Evolutionary conservation across 2,888 invertebrate genomes (phyloP), one percentile per base, ranked within the genome.

Genomic region (Drosophila phalerata): DNA sequence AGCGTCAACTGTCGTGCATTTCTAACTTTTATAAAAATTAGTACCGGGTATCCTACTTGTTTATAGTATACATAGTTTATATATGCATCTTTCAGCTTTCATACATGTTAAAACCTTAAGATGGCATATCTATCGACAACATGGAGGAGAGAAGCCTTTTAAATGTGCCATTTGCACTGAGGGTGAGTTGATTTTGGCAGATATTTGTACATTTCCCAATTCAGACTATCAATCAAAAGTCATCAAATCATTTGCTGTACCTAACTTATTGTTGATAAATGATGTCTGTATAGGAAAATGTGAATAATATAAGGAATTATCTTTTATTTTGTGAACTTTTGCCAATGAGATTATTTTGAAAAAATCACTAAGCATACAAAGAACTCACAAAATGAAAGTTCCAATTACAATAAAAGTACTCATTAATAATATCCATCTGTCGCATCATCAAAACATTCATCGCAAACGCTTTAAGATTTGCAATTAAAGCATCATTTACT

Each of bases 61-160:
- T 17, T 28, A 15, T 47, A 47, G 11, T 28, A 15, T 47, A 47
- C 47, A 1, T 34, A 17, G 5, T 28, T 28, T 28, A 4, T 8
- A 28, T 28, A 1, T 28, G 45, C 6, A 34, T 73, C 6, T 40
- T 17, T 30, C 15, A 83, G 82, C 82, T 5, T 83, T 83, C 32
- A 89, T 78, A 34, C 86, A 86, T 38, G 70, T 86, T 4, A 86
- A 86, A 45, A 86, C 89, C 9, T 70, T 86, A 17, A 85, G 86
- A 1, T 86, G 88, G 88, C 86, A 86, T 38, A 85, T 86, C 37
- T 86, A 82, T 58, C 58, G 83, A 19, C 89, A 86, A 58, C 86
- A 86, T 43, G 86, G 90, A n/a, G 86, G 86, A 0, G 86, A 86
- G 52, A 86, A 86, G 61, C 86, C 86, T 9, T 89, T 69, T n/a